Base-by-base conservation (phyloP, 2,888 invertebrate species). In the Amblyjoppa fuscipennis region DNA sequence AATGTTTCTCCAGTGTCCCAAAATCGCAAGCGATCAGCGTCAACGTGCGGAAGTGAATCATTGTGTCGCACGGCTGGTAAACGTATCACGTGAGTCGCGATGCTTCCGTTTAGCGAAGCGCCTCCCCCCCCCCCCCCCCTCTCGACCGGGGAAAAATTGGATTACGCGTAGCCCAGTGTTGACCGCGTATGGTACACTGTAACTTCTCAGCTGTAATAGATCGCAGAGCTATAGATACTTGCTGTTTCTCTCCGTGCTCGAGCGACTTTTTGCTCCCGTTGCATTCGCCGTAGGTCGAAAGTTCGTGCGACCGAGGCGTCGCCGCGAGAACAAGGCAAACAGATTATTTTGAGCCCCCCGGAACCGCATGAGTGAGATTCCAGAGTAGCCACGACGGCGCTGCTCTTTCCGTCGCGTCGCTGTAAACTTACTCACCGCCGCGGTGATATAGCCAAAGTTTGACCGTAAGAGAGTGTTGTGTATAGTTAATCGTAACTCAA, bases 211-310 rank as follows among this genome's bases (percentile, higher is more conserved):
- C 68, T 81, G 74, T 74, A 68, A 74, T 81, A 81, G 74, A 74
- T 81, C 74, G 41, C 45, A n/a, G 31, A 74, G 68, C 56, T 74
- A 80, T 73, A 74, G 66, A 51, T 66, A 80, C 38, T 53, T 16
- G 74, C 28, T 45, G 69, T 41, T 73, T 13, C 56, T 61, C 28
- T 71, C 38, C 69, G 69, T 41, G 77, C 61, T 34, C 61, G 38
- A 53, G 25, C 74, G 89, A 83, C 87, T 89, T 91, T 88, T 91
- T 91, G 90, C 90, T 90, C 89, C 87, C 81, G 82, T 90, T 90
- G 91, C 93, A 93, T 93, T 92, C 92, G 91, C 91, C 86, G 88
- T 90, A 91, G 92, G 93, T 93, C 93, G 91, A 92, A 91, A 92
- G 93, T 93, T 93, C 92, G 91, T 89, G 91, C 91, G 90, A 91